Conservation (phyloP, 2,888 invertebrate genomes). For the Coremacera marginata region DNA sequence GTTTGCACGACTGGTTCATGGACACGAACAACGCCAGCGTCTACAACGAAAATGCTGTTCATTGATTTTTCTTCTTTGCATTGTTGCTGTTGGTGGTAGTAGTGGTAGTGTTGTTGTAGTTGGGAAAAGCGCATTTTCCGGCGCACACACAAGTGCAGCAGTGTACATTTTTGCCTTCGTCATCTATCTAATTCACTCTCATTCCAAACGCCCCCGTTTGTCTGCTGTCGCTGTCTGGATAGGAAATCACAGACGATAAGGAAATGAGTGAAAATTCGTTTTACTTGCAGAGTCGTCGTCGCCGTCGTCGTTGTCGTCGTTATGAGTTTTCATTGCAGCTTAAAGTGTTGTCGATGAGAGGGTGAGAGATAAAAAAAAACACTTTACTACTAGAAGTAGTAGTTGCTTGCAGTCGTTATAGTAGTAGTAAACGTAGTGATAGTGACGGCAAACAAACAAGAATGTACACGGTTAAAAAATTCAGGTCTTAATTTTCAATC, state of each 20-base stretch:
- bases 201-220: background rate
- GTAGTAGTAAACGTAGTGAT: background rate
- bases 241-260: slow-evolving; percentile 66
- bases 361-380: background rate
- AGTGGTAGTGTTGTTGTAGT: background rate
- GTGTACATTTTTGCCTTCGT: background rate
- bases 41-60: slow-evolving; percentile 33
- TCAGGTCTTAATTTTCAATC: too few species aligned
- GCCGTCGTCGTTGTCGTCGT: background rate
- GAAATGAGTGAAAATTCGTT: slow-evolving; percentile 65
- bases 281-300: slow-evolving; percentile 34
- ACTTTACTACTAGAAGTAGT: background rate
- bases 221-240: slow-evolving; percentile 33
- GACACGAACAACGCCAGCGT: slow-evolving; percentile 7
- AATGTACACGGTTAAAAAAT: too few species aligned
- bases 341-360: background rate
- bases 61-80: slow-evolving; percentile 33
- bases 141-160: slow-evolving; percentile 36
- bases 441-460: background rate
- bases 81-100: slow-evolving; percentile 6
- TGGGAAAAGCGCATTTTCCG: slow-evolving; percentile 43
- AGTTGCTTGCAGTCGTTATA: background rate
- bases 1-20: slow-evolving; percentile 20
- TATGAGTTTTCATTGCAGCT: background rate
- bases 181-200: background rate